Percentiles rank a stretch among this genome's conserved stretches.
phyloP scores from a whole-genome alignment of 2,113 vertebrate genomes.

The Melanotaenia duboulayi region DNA sequence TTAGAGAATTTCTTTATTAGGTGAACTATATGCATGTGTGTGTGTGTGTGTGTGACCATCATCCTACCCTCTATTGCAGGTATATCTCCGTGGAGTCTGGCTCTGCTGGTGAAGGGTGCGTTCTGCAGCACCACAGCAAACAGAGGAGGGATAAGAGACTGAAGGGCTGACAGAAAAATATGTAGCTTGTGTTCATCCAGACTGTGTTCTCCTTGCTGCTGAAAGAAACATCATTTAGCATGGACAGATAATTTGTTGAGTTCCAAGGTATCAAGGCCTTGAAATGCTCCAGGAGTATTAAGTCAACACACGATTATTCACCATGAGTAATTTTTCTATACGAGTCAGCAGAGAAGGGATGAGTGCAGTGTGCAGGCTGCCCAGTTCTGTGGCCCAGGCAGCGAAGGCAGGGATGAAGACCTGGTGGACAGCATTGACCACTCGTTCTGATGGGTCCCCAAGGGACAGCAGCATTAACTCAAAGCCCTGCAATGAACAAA shows the following conservation, averaged over 20 bases:
- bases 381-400: constrained; percentile 96
- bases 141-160: constrained; percentile 94
- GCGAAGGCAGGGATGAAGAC: constrained; percentile 98
- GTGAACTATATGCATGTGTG: neutral
- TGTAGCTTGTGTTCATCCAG: constrained; percentile 97
- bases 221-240: constrained; percentile 16
- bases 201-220: constrained; percentile 93
- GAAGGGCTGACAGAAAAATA: constrained; percentile 92
- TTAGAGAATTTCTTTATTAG: too few species aligned
- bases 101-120: constrained; percentile 93
- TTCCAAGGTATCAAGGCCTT: neutral
- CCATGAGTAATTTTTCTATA: constrained; percentile 95
- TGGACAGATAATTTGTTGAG: neutral
- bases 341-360: constrained; percentile 93
- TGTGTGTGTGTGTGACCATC: neutral
- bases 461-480: constrained; percentile 94
- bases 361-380: constrained; percentile 91
- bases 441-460: constrained; percentile 94
- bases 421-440: constrained; percentile 95
- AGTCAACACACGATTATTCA: constrained; percentile 62
- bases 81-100: constrained; percentile 89
- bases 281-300: neutral
- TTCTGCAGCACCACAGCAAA: constrained; percentile 95
- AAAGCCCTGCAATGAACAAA: constrained; percentile 89
- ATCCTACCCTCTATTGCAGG: constrained; percentile 92